Percentiles rank a stretch among this genome's conserved stretches.
Evolutionary conservation across 1,140 invertebrate species (phyloP).

Genomic region (Lycorma delicatula): DNA sequence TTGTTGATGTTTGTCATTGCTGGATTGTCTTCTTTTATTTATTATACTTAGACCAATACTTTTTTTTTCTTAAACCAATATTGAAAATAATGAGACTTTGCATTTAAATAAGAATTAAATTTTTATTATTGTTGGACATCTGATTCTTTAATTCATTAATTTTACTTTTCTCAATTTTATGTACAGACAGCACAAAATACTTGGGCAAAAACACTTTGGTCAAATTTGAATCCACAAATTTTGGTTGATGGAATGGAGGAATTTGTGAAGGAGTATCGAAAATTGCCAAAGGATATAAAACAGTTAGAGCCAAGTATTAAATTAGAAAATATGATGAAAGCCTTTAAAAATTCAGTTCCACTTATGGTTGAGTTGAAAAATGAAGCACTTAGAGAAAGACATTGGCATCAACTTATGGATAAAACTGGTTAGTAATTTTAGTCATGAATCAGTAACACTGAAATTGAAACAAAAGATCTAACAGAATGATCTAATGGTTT

Average conservation of each 20-base stretch:
- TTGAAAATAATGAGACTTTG: too few species aligned
- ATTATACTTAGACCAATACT: too few species aligned
- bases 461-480: too few species aligned
- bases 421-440: too few species aligned
- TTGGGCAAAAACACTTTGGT: constrained; percentile 83
- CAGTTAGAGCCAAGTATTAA: constrained; percentile 49
- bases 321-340: constrained; percentile 74
- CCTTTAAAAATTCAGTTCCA: constrained; percentile 78
- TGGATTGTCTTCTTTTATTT: too few species aligned
- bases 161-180: constrained; percentile 11
- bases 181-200: constrained; percentile 49
- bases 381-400: constrained; percentile 76
- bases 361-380: constrained; percentile 85
- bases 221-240: constrained; percentile 70
- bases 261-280: constrained; percentile 69
- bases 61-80: too few species aligned
- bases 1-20: too few species aligned
- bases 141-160: constrained; percentile 5
- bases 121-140: neutral
- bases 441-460: too few species aligned
- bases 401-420: constrained; percentile 81
- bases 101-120: too few species aligned
- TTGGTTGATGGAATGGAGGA: constrained; percentile 78
- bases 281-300: constrained; percentile 47
- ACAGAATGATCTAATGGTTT: too few species aligned